Base-by-base conservation (phyloP, 1,140 invertebrate genomes). In the Periplaneta americana region DNA sequence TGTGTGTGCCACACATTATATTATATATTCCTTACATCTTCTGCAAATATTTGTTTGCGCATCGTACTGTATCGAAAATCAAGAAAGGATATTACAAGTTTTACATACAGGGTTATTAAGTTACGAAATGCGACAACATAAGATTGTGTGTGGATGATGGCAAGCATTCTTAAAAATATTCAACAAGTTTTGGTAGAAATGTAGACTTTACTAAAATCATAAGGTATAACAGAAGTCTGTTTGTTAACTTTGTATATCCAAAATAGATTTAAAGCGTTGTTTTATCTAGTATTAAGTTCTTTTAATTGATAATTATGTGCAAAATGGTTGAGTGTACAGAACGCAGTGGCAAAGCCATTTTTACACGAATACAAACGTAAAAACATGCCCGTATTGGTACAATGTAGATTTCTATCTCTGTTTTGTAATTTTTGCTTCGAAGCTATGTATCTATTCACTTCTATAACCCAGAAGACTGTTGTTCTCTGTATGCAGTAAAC, bases 131-230 rank as follows among this genome's bases (percentile, higher is more conserved):
- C 28, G 48, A 66, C 28, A 1, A 15, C 39, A 48, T n/a, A n/a
- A n/a, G n/a, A n/a, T 13, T 8, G 17, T 48, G 22, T 66, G 28
- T n/a, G 28, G 6, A 66, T 8, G 28, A 13, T 66, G n/a, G 48
- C 48, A 66, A 66, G 48, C 48, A 66, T 66, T 66, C 10, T 66
- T 66, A 66, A 66, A n/a, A n/a, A 66, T n/a, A n/a, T 66, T n/a
- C 10, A 66, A 66, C 0, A 15, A 17, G n/a, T 66, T 66, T 2
- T 66, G 48, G 22, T 66, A 66, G 22, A 28, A 8, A 22, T 11
- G 11, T 66, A 28, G 28, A n/a, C n/a, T 66, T 66, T 5, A 66
- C 48, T 66, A 66, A 66, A 66, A 84, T 79, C 85, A 86, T 37
- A 28, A 39, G 32, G 37, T 77, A 74, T 13, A 57, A 81, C 28